Conservation (phyloP, 2,113 vertebrate species). For the Pleuronectes platessa region DNA sequence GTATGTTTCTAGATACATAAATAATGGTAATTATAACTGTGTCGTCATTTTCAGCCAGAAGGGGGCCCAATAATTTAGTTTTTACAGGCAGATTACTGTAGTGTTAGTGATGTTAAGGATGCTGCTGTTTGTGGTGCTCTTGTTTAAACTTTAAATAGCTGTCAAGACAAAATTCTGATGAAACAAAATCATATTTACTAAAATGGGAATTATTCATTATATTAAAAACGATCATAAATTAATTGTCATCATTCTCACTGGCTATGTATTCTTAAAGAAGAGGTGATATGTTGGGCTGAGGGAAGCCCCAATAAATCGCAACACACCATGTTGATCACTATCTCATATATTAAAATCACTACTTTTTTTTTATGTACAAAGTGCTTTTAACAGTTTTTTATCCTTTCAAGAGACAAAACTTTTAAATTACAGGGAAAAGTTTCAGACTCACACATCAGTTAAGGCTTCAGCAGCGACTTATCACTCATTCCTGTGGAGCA, state of each 20-base stretch:
- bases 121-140: constrained; percentile 14
- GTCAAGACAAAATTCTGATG: too few relatives aligned
- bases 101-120: not conserved
- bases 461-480: constrained; percentile 57
- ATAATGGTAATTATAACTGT: not conserved
- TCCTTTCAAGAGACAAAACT: constrained; percentile 38
- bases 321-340: constrained; percentile 43
- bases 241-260: constrained; percentile 65
- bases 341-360: constrained; percentile 48
- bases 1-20: not conserved
- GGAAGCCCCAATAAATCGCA: constrained; percentile 47
- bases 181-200: not conserved
- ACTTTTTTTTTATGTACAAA: constrained; percentile 65
- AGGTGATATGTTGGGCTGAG: constrained; percentile 57
- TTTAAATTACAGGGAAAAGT: constrained; percentile 11
- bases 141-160: not conserved
- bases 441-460: constrained; percentile 44
- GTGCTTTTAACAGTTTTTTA: constrained; percentile 64
- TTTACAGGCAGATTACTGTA: too few relatives aligned
- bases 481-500: constrained; percentile 41
- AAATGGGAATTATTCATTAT: constrained; percentile 4
- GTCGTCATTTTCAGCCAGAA: not conserved
- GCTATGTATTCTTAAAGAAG: constrained; percentile 83
- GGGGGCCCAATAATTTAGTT: not conserved
- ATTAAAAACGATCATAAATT: constrained; percentile 3